A percentile compares a stretch with the other conserved stretches of the same genome.
These are phyloP conservation scores for Timema cristinae DNA, from an alignment of 2,888 invertebrate species.

Conservation along the genomic window DNA sequence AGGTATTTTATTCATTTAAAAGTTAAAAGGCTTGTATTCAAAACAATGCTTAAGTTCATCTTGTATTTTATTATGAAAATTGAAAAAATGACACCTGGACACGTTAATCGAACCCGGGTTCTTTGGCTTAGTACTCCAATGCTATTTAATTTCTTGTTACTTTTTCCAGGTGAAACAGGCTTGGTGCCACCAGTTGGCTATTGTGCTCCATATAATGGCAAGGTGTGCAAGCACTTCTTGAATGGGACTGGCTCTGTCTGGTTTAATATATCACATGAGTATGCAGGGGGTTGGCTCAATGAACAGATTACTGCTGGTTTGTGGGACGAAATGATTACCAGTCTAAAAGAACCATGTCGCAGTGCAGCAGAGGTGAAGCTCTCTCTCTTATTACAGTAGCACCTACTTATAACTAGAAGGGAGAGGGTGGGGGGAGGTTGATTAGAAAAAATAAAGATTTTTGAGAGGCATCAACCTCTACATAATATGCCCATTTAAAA, in stretches of 20 bases:
- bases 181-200: slow-evolving; percentile 52
- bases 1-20: no score
- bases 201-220: slow-evolving; percentile 84
- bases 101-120: no score
- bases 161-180: slow-evolving; percentile 22
- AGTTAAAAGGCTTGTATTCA: no score
- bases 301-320: slow-evolving; percentile 78
- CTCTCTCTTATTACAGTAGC: no score
- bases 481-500: no score
- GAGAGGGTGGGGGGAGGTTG: no score
- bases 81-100: no score
- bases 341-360: slow-evolving; percentile 76
- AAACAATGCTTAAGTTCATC: no score
- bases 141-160: not conserved
- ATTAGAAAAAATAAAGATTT: no score
- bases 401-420: no score
- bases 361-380: slow-evolving; percentile 71
- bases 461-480: no score
- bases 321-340: slow-evolving; percentile 81
- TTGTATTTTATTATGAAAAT: no score
- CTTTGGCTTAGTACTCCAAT: not conserved
- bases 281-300: slow-evolving; percentile 69
- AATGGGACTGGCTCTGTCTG: slow-evolving; percentile 63
- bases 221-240: slow-evolving; percentile 65
- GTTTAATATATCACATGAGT: slow-evolving; percentile 65